Evolutionary conservation across 2,113 vertebrate genomes (phyloP), one percentile per base, ranked within the genome.

Genomic region (Lutjanus erythropterus): DNA sequence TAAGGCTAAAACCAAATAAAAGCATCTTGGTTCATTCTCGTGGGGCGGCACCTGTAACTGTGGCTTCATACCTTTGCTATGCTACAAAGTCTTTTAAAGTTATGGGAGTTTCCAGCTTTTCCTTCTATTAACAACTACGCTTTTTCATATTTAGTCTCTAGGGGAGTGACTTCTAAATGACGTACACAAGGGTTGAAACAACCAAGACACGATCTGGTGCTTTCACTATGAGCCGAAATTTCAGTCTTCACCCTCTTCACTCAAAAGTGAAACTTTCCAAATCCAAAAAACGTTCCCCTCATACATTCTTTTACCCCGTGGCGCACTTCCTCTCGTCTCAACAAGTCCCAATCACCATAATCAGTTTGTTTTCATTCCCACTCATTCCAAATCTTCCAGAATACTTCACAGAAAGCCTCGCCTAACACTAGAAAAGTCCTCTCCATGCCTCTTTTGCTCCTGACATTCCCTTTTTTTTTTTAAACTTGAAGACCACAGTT

Each of bases 201-300:
- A 89, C 79, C 84, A 25, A 88, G 73, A 94, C 81, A 74, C 85
- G 25, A 79, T 84, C 85, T 46, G 89, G 92, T 86, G 83, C 84
- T 88, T 94, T 86, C 88, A 92, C 91, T 84, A 39, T 79, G 44
- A 88, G 91, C 92, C 18, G 81, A 94, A 90, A 92, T 74, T 92
- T 94, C 92, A 94, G 92, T 94, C 89, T 86, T 86, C 77, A 23
- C 82, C 74, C 66, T 89, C 75, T 60, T 77, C 56, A 78, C 72
- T 55, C 72, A 15, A 67, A 80, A 83, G 67, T 67, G 75, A 80
- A 81, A 82, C 78, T 75, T 86, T 56, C 29, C 78, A 53, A 68
- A 53, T 37, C 86, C 76, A 46, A 70, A 50, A n/a, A 81, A 68
- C 84, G 16, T 64, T 65, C 60, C 35, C 39, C 0, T 25, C 83